phyloP scores from a whole-genome alignment of 2,113 vertebrate species.

The Melanotaenia duboulayi region DNA sequence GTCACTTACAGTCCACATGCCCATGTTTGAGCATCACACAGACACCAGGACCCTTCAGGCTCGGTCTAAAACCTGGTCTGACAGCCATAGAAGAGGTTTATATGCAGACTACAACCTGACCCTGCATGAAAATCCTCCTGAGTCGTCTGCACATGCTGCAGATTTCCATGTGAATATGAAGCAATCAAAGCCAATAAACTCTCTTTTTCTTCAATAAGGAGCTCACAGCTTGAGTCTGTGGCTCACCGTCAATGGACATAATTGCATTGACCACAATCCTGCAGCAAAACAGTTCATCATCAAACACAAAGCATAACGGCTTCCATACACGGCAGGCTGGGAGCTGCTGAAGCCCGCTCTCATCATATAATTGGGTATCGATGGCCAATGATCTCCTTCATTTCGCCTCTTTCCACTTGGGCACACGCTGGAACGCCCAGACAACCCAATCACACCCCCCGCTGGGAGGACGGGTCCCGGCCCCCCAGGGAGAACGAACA shows the following conservation, averaged over 20 bases:
- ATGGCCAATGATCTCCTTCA: slow-evolving; percentile 78
- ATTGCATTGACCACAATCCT: slow-evolving; percentile 69
- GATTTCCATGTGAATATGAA: slow-evolving; percentile 57
- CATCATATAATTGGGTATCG: slow-evolving; percentile 81
- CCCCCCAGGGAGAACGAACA: slow-evolving; percentile 51
- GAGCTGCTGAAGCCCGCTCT: slow-evolving; percentile 51
- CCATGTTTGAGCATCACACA: too few relatives aligned
- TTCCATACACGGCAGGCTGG: slow-evolving; percentile 24
- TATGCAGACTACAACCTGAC: background rate
- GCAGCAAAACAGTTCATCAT: slow-evolving; percentile 66
- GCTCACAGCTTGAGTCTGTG: slow-evolving; percentile 68
- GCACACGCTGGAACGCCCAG: slow-evolving; percentile 73
- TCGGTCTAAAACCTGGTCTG: background rate
- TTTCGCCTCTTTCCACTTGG: slow-evolving; percentile 80
- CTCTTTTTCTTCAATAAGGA: slow-evolving; percentile 53
- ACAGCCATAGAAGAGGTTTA: background rate
- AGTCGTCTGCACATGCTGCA: background rate
- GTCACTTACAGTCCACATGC: background rate
- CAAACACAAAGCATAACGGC: slow-evolving; percentile 38
- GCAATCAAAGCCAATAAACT: slow-evolving; percentile 45
- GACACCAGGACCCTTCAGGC: too few relatives aligned
- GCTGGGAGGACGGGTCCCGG: slow-evolving; percentile 70
- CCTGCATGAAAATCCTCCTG: background rate
- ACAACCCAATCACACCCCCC: slow-evolving; percentile 80
- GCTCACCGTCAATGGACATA: slow-evolving; percentile 46